Evolutionary conservation across 2,113 vertebrate species (phyloP).

Genomic region (Tetraodon nigroviridis): DNA sequence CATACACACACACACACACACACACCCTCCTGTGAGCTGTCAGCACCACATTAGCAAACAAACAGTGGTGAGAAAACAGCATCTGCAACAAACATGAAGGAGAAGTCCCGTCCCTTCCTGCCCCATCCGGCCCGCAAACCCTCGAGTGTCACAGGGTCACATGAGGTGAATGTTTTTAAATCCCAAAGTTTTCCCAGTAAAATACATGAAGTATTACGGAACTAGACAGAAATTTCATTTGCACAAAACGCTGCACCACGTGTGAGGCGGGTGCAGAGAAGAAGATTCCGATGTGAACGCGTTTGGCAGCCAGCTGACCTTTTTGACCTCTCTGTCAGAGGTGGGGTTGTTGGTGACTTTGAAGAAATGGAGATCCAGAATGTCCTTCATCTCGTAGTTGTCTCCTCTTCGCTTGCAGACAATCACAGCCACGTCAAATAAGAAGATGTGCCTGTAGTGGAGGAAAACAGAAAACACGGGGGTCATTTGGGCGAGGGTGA

Average conservation of each 20-base stretch:
- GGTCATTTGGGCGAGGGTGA: not conserved
- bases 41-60: constrained; percentile 57
- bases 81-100: constrained; percentile 62
- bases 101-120: constrained; percentile 44
- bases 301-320: constrained; percentile 70
- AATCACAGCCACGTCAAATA: constrained; percentile 89
- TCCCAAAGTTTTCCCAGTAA: not conserved
- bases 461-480: not conserved
- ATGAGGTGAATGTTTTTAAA: too few relatives aligned
- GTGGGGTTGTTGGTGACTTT: constrained; percentile 90
- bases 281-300: not conserved
- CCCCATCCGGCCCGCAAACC: constrained; percentile 6
- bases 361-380: constrained; percentile 89
- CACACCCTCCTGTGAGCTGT: constrained; percentile 35
- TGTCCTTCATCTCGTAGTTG: constrained; percentile 96
- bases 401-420: constrained; percentile 91
- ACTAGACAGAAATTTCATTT: too few relatives aligned
- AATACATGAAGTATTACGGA: not conserved
- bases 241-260: constrained; percentile 4
- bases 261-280: not conserved
- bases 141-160: too few relatives aligned
- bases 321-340: constrained; percentile 88
- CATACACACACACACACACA: constrained; percentile 18
- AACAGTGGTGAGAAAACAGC: constrained; percentile 50
- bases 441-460: constrained; percentile 84